Conservation (phyloP, 2,797 vertebrate genomes). For the Acanthis flammea region DNA sequence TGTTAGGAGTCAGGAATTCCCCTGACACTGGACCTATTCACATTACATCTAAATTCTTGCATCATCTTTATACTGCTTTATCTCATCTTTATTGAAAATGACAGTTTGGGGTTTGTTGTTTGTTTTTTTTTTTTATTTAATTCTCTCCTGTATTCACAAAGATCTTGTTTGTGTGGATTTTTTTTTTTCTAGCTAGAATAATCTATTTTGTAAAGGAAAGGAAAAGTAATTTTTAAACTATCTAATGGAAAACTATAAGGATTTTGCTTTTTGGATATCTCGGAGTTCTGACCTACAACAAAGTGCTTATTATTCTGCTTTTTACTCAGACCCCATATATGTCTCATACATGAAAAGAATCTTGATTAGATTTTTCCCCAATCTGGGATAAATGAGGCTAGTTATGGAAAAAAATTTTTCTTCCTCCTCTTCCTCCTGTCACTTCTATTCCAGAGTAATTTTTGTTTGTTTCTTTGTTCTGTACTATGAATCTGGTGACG, state of each 20-base stretch:
- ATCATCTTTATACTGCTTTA: background rate
- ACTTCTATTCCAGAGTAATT: background rate
- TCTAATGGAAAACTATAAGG: background rate
- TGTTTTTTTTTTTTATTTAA: background rate
- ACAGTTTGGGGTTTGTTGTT: background rate
- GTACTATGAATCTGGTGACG: background rate
- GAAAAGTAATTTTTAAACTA: background rate
- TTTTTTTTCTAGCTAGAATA: background rate
- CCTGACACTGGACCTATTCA: background rate
- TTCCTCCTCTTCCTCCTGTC: background rate
- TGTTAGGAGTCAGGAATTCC: background rate
- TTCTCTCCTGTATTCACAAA: background rate
- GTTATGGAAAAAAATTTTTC: background rate
- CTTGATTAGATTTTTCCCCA: background rate
- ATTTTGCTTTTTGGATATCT: background rate
- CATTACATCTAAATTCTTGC: background rate
- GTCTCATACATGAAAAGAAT: background rate
- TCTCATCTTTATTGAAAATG: background rate
- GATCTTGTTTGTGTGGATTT: background rate
- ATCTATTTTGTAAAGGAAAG: background rate
- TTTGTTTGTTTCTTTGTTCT: background rate
- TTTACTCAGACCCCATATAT: background rate
- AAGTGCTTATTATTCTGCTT: background rate
- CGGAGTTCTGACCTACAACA: background rate
- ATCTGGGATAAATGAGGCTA: background rate